Evolutionary conservation across 2,113 vertebrate genomes (phyloP).

Genomic region (Hemibates koningsi): DNA sequence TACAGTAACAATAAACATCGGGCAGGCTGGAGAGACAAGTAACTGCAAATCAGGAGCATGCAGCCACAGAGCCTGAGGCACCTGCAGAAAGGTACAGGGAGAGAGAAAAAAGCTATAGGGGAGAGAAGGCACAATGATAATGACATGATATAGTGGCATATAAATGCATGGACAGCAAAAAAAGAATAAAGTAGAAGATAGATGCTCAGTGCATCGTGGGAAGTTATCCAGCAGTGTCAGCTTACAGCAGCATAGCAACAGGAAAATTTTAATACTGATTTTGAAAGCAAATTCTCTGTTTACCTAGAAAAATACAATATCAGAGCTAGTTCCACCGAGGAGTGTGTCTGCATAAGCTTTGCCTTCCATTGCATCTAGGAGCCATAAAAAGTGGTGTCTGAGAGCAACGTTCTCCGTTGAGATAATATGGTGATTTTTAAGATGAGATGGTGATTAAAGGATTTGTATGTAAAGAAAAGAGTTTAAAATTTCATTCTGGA

Average conservation of each 20-base stretch:
- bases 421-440: neutral
- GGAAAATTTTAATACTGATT: neutral
- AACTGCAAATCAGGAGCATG: neutral
- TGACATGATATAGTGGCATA: neutral
- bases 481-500: neutral
- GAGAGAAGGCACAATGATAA: neutral
- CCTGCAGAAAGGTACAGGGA: neutral
- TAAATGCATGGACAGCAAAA: neutral
- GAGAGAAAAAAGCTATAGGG: neutral
- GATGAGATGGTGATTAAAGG: neutral
- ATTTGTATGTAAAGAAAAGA: neutral
- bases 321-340: neutral
- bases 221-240: neutral
- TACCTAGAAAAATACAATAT: neutral
- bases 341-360: neutral
- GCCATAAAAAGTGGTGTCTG: neutral
- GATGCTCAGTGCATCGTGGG: neutral
- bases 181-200: neutral
- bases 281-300: neutral
- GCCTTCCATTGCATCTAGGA: neutral
- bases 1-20: neutral
- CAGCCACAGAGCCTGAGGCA: neutral
- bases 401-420: neutral
- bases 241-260: neutral
- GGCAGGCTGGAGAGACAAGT: neutral